These are phyloP conservation scores for Enteromius fasciolatus DNA, from an alignment of 2,797 vertebrate genomes.

Conservation along the genomic window DNA sequence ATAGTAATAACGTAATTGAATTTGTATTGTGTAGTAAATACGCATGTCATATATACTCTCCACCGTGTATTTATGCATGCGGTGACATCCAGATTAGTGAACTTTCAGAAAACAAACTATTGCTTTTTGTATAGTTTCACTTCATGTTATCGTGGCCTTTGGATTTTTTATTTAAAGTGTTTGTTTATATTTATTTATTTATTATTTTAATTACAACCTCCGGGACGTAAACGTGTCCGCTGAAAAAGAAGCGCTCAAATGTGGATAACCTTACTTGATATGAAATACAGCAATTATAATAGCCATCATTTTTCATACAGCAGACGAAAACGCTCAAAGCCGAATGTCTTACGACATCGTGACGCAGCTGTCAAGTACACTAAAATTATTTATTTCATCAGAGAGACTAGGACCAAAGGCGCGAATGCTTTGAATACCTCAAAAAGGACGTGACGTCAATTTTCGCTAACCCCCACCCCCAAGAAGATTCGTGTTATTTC, in stretches of 20 bases:
- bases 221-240: no score
- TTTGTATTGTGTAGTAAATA: background rate
- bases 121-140: background rate
- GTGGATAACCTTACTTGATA: no score
- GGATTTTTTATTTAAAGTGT: no score
- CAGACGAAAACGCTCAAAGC: background rate
- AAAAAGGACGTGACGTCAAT: slow-evolving; percentile 42
- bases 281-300: background rate
- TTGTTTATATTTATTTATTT: no score
- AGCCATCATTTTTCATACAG: background rate
- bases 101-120: background rate
- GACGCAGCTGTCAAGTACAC: background rate
- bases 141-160: background rate
- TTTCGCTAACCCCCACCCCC: background rate
- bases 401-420: background rate
- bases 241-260: no score
- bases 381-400: background rate
- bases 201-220: no score
- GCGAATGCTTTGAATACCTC: background rate
- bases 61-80: background rate
- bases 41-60: background rate
- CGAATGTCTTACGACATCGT: background rate
- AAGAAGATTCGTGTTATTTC: slow-evolving; percentile 38
- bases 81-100: background rate
- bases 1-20: background rate